Percentiles rank a stretch among this genome's conserved stretches.
These are phyloP conservation scores for Drosophila longiperda DNA, from an alignment of 2,888 invertebrate genomes.

Conservation along the genomic window DNA sequence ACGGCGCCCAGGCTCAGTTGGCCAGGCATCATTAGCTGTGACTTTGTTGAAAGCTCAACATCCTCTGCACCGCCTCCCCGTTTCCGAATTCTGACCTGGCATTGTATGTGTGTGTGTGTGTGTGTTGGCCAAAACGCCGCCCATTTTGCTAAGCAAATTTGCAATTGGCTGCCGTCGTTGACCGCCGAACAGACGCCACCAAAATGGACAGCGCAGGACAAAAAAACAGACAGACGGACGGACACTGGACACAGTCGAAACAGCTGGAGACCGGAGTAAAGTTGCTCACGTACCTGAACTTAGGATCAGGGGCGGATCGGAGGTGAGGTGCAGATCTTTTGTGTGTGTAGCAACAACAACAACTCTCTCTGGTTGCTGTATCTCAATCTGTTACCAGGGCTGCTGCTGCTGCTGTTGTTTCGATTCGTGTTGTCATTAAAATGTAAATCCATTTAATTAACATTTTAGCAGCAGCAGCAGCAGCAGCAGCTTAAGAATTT, in stretches of 20 bases:
- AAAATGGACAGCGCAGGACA: constrained; percentile 24
- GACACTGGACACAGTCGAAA: constrained; percentile 17
- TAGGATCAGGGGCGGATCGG: not conserved
- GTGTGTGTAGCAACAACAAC: constrained; percentile 7
- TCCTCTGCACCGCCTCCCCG: not conserved
- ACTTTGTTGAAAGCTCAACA: constrained; percentile 38
- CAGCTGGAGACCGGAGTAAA: constrained; percentile 23
- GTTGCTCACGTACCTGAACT: constrained; percentile 9
- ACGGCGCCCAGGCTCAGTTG: constrained; percentile 18
- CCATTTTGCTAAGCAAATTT: constrained; percentile 81
- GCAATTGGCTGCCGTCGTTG: constrained; percentile 71
- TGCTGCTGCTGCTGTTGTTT: constrained; percentile 27
- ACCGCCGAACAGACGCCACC: constrained; percentile 50
- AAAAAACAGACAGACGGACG: constrained; percentile 7
- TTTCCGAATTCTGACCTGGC: not conserved
- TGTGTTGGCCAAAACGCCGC: constrained; percentile 65
- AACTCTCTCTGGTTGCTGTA: constrained; percentile 51
- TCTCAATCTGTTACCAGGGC: constrained; percentile 67
- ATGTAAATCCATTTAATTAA: constrained; percentile 81
- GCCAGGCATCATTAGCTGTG: constrained; percentile 64
- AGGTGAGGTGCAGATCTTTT: not conserved
- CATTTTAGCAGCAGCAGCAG: constrained; percentile 63
- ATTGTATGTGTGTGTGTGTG: constrained; percentile 17
- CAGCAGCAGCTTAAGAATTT: constrained; percentile 53
- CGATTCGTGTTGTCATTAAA: constrained; percentile 80